phyloP scores from a whole-genome alignment of 1,140 invertebrate genomes.

The Eumeta japonica region DNA sequence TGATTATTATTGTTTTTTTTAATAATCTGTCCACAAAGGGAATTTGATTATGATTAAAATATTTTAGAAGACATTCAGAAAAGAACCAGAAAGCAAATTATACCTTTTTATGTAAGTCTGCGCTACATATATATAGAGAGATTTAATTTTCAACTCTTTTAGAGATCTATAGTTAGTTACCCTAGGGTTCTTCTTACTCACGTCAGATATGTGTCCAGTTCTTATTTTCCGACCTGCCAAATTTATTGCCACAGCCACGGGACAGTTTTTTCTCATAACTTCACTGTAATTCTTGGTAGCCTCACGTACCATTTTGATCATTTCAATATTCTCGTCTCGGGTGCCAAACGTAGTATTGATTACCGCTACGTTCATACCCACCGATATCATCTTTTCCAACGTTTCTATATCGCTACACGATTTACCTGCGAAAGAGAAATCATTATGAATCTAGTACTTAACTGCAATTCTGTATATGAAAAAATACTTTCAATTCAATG shows the following conservation, averaged over 20 bases:
- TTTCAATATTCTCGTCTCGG: slow-evolving; percentile 69
- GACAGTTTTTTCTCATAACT: slow-evolving; percentile 59
- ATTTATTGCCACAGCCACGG: slow-evolving; percentile 73
- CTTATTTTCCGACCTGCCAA: slow-evolving; percentile 80
- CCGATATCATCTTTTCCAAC: slow-evolving; percentile 74
- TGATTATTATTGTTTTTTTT: too few species aligned
- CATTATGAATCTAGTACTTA: background rate
- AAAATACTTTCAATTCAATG: background rate
- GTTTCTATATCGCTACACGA: slow-evolving; percentile 29
- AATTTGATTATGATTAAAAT: background rate
- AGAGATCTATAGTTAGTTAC: background rate
- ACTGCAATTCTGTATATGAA: background rate
- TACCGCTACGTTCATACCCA: slow-evolving; percentile 80
- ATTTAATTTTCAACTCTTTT: background rate
- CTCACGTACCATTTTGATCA: slow-evolving; percentile 65
- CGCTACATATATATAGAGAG: too few species aligned
- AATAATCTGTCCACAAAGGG: too few species aligned
- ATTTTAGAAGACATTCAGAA: background rate
- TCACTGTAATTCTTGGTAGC: slow-evolving; percentile 63
- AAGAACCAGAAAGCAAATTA: background rate
- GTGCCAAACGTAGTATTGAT: slow-evolving; percentile 75
- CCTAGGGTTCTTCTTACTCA: slow-evolving; percentile 12
- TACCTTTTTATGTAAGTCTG: too few species aligned
- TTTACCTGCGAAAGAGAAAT: slow-evolving; percentile 22
- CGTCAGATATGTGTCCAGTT: slow-evolving; percentile 70